Evolutionary conservation across 2,113 vertebrate genomes (phyloP).

Genomic region (Clarias magur): DNA sequence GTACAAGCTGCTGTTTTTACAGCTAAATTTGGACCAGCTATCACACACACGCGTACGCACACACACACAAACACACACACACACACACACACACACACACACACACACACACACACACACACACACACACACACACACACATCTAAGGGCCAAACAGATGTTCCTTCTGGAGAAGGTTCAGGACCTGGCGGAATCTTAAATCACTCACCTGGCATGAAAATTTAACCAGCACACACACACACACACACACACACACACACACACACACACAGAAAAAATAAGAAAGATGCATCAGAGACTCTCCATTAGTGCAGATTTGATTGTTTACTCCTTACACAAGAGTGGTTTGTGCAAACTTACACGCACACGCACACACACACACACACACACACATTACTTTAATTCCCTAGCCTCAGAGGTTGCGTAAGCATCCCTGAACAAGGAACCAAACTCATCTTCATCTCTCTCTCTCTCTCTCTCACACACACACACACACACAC

Average conservation of each 20-base stretch:
- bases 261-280: background rate
- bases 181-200: constrained; percentile 51
- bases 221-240: constrained; percentile 34
- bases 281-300: background rate
- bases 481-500: background rate
- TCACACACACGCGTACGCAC: constrained; percentile 17
- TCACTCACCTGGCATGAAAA: constrained; percentile 46
- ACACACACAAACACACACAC: background rate
- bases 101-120: constrained; percentile 17
- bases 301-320: constrained; percentile 11
- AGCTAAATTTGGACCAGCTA: constrained; percentile 46
- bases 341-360: background rate
- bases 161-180: constrained; percentile 50
- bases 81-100: constrained; percentile 10
- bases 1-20: constrained; percentile 42
- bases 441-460: background rate
- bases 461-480: too few relatives aligned
- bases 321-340: background rate
- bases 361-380: constrained; percentile 17
- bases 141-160: constrained; percentile 54
- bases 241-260: constrained; percentile 35
- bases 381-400: constrained; percentile 2
- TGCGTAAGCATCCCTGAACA: background rate
- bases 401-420: background rate
- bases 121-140: constrained; percentile 27